Base-by-base conservation (phyloP, 2,888 invertebrate genomes). In the Tetranychus truncatus region DNA sequence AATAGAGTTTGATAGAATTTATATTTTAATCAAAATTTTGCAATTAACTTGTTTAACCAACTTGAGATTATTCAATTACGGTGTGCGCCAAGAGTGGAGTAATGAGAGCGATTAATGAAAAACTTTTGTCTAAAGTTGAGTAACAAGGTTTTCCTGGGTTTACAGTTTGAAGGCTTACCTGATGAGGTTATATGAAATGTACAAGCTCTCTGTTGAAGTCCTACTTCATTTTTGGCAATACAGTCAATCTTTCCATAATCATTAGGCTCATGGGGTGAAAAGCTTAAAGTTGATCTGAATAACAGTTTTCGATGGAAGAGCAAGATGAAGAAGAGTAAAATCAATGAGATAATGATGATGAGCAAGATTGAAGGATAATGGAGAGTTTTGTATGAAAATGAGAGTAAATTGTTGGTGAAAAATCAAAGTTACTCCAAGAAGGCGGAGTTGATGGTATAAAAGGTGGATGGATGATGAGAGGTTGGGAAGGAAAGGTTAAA, bases 211-310 rank as follows among this genome's bases (percentile, higher is more conserved):
- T 75, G 75, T 69, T 77, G 77, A 20, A 77, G 24, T 45, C 77
- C 77, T 45, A 77, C 75, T n/a, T 74, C 75, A 66, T 77, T 77
- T 44, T 77, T 77, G 15, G 75, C 76, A n/a, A 73, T 75, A 71
- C 77, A 77, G 71, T 77, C 74, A 69, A 77, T 72, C 8, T 46
- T 72, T 21, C 77, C 77, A 69, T 72, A 77, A 44, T 77, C 76
- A 65, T 74, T 76, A 55, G 74, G 71, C 18, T 71, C 69, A 66
- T 76, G 71, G n/a, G 77, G 77, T 6, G 71, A 7, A 69, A 76
- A 77, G 24, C 24, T 72, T 20, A 77, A 71, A 18, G 76, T 21
- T 21, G 77, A 76, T 69, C 76, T 73, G n/a, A 18, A 45, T 45
- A 24, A 20, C 66, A 15, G 66, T 66, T 66, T 24, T 7, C 20